Conservation (phyloP, 1,140 invertebrate genomes). For the Drosophila burlai region DNA sequence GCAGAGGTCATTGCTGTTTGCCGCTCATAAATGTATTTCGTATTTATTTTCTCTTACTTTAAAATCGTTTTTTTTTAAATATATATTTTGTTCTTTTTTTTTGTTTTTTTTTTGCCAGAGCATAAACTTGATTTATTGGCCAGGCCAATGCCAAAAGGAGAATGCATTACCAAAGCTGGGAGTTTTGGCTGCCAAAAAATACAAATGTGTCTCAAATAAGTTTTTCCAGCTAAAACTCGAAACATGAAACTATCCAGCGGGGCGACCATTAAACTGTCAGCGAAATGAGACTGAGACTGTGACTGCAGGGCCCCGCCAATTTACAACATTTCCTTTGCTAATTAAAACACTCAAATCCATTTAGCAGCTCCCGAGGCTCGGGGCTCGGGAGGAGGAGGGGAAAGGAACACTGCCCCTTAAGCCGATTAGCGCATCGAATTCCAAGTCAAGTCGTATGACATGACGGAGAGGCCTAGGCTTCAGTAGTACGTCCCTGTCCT, state of each 20-base stretch:
- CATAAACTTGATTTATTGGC: slow-evolving; percentile 77
- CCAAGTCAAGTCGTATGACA: slow-evolving; percentile 49
- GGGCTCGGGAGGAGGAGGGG: background rate
- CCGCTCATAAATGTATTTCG: slow-evolving; percentile 52
- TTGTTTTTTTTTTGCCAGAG: slow-evolving; percentile 19
- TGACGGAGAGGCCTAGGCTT: slow-evolving; percentile 24
- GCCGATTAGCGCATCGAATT: slow-evolving; percentile 60
- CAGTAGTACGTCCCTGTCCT: background rate
- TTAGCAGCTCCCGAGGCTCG: slow-evolving; percentile 47
- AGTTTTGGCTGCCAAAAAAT: slow-evolving; percentile 46
- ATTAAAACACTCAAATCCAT: slow-evolving; percentile 79
- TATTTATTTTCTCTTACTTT: slow-evolving; percentile 37
- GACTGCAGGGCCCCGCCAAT: slow-evolving; percentile 34
- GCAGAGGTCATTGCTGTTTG: slow-evolving; percentile 67
- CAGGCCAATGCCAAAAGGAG: slow-evolving; percentile 65
- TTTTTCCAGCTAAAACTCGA: slow-evolving; percentile 38
- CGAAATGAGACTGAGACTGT: slow-evolving; percentile 20
- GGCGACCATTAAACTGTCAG: slow-evolving; percentile 55
- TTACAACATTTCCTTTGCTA: slow-evolving; percentile 74
- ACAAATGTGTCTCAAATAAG: slow-evolving; percentile 34
- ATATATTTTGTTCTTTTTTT: background rate
- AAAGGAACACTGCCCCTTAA: slow-evolving; percentile 42
- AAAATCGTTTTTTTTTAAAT: slow-evolving; percentile 22
- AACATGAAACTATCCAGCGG: slow-evolving; percentile 48
- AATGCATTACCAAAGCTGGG: slow-evolving; percentile 50